Percentiles rank a stretch among this genome's conserved stretches.
phyloP scores from a whole-genome alignment of 64 coral and sea anemone genomes.

The Porites lutea region DNA sequence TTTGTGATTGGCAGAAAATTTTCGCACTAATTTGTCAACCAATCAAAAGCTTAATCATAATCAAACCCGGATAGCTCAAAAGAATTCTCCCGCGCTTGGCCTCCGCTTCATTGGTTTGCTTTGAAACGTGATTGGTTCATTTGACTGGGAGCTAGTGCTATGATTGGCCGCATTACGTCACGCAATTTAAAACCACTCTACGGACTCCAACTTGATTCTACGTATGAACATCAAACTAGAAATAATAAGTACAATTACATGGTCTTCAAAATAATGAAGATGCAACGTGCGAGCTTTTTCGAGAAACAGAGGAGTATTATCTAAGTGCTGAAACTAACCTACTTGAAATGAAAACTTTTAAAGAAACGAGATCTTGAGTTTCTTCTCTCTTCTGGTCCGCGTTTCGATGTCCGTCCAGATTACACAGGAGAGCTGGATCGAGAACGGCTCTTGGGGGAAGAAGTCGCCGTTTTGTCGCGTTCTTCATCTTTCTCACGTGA shows the following conservation, averaged over 20 bases:
- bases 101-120: too few relatives aligned
- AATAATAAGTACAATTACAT: not conserved
- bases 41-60: too few relatives aligned
- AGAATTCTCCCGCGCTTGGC: too few relatives aligned
- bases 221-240: not conserved
- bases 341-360: constrained; percentile 34
- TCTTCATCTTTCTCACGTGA: constrained; percentile 23
- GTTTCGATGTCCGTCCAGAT: not conserved
- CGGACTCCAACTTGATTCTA: not conserved
- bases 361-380: constrained; percentile 1
- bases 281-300: too few relatives aligned
- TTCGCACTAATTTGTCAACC: too few relatives aligned
- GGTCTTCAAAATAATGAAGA: not conserved
- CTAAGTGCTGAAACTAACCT: constrained; percentile 24
- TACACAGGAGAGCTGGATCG: constrained; percentile 41
- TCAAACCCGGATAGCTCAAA: not conserved
- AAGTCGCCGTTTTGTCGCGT: not conserved
- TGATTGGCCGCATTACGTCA: too few relatives aligned
- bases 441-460: constrained; percentile 1
- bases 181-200: too few relatives aligned
- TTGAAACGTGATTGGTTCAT: too few relatives aligned
- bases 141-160: too few relatives aligned
- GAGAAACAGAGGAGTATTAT: not conserved
- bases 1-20: too few relatives aligned
- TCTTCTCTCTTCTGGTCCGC: not conserved